Conservation (phyloP, 2,113 vertebrate species). For the Perca flavescens region DNA sequence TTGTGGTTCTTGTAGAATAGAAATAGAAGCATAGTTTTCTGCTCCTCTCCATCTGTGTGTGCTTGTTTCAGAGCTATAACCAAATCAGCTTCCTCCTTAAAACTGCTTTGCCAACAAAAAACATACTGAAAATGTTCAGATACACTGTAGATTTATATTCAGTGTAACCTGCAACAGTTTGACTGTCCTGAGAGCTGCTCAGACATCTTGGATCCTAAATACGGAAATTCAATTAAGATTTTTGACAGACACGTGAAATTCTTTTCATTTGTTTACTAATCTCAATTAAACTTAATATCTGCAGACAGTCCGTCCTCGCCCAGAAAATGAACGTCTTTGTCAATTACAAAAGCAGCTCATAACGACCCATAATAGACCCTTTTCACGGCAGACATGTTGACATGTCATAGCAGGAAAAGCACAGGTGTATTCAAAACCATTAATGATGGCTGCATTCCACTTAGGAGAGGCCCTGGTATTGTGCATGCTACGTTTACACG, state of each 20-base stretch:
- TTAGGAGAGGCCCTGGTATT: no score
- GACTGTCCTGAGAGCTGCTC: background rate
- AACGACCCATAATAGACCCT: no score
- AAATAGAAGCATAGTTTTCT: background rate
- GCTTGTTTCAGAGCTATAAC: background rate
- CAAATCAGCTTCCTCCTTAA: background rate
- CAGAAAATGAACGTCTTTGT: no score
- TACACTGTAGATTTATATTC: background rate
- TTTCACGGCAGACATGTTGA: no score
- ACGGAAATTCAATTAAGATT: no score
- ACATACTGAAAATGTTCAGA: background rate
- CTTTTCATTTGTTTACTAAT: background rate
- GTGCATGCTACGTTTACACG: no score
- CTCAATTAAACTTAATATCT: background rate
- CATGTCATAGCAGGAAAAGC: no score
- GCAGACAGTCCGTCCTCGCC: no score
- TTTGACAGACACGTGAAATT: background rate
- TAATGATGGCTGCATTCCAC: no score
- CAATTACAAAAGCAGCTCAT: no score
- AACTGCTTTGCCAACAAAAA: background rate
- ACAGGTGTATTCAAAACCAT: no score
- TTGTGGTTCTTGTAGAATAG: background rate
- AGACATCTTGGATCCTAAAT: background rate
- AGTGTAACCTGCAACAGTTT: background rate
- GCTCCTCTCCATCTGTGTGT: background rate